Base-by-base conservation (phyloP, 2,888 invertebrate species). In the Rhamphomyia laevipes region DNA sequence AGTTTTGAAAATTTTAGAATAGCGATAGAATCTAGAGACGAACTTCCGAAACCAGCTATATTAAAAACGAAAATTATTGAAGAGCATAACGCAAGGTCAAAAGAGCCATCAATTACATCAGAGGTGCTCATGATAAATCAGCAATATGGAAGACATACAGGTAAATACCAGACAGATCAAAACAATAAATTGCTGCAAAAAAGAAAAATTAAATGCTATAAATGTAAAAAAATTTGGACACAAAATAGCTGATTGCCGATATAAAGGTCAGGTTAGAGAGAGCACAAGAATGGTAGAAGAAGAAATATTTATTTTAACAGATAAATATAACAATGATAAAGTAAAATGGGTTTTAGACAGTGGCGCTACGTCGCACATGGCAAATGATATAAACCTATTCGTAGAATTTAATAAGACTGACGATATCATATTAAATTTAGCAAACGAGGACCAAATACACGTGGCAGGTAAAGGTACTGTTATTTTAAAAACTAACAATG, bases 191-290 rank as follows among this genome's bases (percentile, higher is more conserved):
- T 1, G 1, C 1, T 3, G 2, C 4, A 12, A 3, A 37, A 6
- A 2, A 16, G 4, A 2, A 37, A 37, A 7, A 17, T 37, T 4
- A 16, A 10, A 1, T 37, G 37, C 4, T 37, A 16, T 16, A 37
- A 5, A 5, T 37, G 37, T 37, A 37, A 37, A 2, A n/a, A 37
- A 37, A 16, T 9, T 4, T 10, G 37, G 37, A 1, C 37, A 37
- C 15, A 37, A 37, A 2, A 1, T 6, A 1, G 10, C 1, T 17
- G 16, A 16, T 5, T 37, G 37, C 7, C 15, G 9, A 16, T 16
- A n/a, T n/a, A n/a, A n/a, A n/a, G n/a, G n/a, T 5, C 2, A 16
- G 4, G 1, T 6, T 4, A 3, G 3, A 37, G 2, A 10, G 1
- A 16, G 10, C n/a, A n/a, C n/a, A n/a, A n/a, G n/a, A n/a, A n/a